Conservation (phyloP, 2,113 vertebrate genomes). For the Antechinus flavipes region DNA sequence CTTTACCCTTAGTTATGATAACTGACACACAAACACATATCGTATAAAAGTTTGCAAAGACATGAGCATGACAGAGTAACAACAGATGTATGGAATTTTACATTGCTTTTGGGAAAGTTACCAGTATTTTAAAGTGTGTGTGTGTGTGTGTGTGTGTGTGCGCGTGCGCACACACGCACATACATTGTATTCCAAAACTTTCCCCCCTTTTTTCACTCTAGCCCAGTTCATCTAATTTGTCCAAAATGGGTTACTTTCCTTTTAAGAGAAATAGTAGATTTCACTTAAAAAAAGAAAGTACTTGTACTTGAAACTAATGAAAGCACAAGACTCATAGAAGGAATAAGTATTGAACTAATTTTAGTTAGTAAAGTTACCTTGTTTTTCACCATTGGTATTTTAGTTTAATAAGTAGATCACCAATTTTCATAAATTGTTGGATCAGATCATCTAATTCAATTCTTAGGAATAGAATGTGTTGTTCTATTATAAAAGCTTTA, state of each 20-base stretch:
- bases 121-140: neutral
- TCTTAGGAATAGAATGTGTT: slow-evolving; percentile 9
- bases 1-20: neutral
- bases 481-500: slow-evolving; percentile 36
- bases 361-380: slow-evolving; percentile 43
- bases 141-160: neutral
- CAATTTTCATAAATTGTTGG: neutral
- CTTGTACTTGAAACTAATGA: slow-evolving; percentile 51
- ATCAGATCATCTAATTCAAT: neutral
- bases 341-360: slow-evolving; percentile 55
- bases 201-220: neutral
- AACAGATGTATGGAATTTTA: neutral
- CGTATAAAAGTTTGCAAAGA: neutral
- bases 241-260: slow-evolving; percentile 37
- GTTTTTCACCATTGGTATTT: slow-evolving; percentile 45
- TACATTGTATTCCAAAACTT: slow-evolving; percentile 15
- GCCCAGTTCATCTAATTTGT: neutral
- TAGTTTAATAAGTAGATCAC: slow-evolving; percentile 49
- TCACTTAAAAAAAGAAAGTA: slow-evolving; percentile 44
- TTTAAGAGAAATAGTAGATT: slow-evolving; percentile 44
- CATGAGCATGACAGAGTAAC: neutral
- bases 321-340: slow-evolving; percentile 31
- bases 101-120: slow-evolving; percentile 13
- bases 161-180: no score
- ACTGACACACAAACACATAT: neutral